Percentiles rank a stretch among this genome's conserved stretches.
Evolutionary conservation across 1,140 invertebrate species (phyloP).

Genomic region (Phymastichus coffea): DNA sequence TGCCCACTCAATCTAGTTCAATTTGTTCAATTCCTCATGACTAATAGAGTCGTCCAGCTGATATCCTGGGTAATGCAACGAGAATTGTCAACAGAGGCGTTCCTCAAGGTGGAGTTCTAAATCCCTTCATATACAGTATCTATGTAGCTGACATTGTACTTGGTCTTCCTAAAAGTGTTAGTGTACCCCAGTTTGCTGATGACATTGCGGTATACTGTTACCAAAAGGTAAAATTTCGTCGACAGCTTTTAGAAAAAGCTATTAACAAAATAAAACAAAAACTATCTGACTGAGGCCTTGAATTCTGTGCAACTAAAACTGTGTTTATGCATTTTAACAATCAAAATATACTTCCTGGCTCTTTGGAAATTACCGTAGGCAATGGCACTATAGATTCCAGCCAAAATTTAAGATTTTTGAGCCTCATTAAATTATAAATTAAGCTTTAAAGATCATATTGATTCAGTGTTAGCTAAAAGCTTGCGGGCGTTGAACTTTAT

Average conservation of each 20-base stretch:
- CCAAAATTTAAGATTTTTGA: constrained; percentile 2
- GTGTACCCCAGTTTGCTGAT: constrained; percentile 15
- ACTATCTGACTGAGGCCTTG: too few species aligned
- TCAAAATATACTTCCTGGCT: background rate
- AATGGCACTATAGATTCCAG: constrained; percentile 5
- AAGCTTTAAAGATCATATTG: constrained; percentile 3
- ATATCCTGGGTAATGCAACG: background rate
- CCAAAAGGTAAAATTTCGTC: background rate
- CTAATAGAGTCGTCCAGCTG: background rate
- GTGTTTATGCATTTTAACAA: constrained; percentile 18
- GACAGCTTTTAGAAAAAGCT: constrained; percentile 7
- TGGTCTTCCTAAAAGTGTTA: background rate
- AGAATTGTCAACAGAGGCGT: background rate
- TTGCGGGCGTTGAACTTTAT: background rate
- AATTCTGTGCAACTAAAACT: too few species aligned
- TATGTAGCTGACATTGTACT: background rate
- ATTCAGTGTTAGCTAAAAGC: background rate
- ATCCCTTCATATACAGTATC: constrained; percentile 11
- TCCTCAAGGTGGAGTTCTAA: constrained; percentile 8
- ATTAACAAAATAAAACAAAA: constrained; percentile 10
- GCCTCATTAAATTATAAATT: constrained; percentile 21
- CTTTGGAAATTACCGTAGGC: constrained; percentile 3
- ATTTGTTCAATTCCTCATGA: background rate
- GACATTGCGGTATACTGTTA: constrained; percentile 11
- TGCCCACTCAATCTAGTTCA: constrained; percentile 1